Evolutionary conservation across 1,140 invertebrate genomes (phyloP), one percentile per base, ranked within the genome.

Genomic region (Scaptodrosophila lebanonensis): DNA sequence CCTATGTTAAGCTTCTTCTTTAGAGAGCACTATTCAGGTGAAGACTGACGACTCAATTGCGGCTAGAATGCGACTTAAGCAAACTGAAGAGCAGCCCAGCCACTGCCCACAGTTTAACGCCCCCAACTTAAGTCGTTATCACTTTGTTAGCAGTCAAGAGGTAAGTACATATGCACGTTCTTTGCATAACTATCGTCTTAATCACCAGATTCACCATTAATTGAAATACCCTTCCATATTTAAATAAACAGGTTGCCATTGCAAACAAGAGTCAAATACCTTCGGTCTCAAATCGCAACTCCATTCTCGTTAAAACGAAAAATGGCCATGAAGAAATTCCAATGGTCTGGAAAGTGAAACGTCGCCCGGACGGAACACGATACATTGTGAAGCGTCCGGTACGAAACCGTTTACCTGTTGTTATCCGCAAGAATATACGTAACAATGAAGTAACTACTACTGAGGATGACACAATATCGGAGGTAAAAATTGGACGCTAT

Each of bases 291-390:
- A 62, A 69, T 35, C 12, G 29, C 1, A 73, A 27, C 20, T 38
- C 66, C 9, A 47, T 58, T 29, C 27, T 73, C 9, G 49, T 68
- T 3, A 38, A 25, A 7, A 12, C 54, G 2, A 47, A 66, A n/a
- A 40, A 20, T 15, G 33, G 15, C 3, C 12, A 40, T 0, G 58
- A 82, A 16, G 66, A 75, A 38, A 87, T 87, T 40, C 56, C 66
- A 0, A 93, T 93, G 92, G 92, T 93, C 56, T 94, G 93, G 93
- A 93, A 95, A 77, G 93, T 95, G 0, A 95, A 95, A 69, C 89
- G 92, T 18, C 87, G 93, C 40, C 90, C 93, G 1, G 94, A 95
- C 77, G 94, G 94, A 2, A 92, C 92, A 0, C 88, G 94, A 30
- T 95, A 95, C 79, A 94, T 95, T 60, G 93, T 93, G 0, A 88